phyloP scores from a whole-genome alignment of 2,888 invertebrate species.

The Achlya flavicornis region DNA sequence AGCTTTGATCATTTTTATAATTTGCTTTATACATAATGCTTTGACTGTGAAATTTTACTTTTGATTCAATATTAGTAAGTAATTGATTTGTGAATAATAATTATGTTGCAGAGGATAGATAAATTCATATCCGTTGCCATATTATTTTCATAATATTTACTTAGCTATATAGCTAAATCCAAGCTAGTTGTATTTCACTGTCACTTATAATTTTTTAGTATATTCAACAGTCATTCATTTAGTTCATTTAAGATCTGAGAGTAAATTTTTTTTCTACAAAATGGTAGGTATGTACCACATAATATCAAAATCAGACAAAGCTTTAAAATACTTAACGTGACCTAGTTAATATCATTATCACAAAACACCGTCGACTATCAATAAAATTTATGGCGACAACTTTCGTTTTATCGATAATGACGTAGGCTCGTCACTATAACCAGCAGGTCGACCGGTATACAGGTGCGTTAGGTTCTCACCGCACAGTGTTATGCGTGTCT shows the following conservation, averaged over 20 bases:
- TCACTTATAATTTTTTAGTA: too few relatives aligned
- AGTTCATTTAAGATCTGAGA: too few relatives aligned
- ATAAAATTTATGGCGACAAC: constrained; percentile 4
- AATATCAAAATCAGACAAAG: neutral
- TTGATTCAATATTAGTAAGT: too few relatives aligned
- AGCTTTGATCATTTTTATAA: neutral
- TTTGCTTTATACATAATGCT: neutral
- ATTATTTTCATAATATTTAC: too few relatives aligned
- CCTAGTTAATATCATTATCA: constrained; percentile 9
- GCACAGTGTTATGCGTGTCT: constrained; percentile 34
- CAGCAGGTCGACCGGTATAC: constrained; percentile 68
- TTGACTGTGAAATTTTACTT: neutral
- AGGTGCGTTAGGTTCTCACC: constrained; percentile 81
- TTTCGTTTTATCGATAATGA: constrained; percentile 20
- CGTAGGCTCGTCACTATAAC: constrained; percentile 48
- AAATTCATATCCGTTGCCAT: too few relatives aligned
- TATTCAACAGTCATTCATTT: too few relatives aligned
- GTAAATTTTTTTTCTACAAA: neutral
- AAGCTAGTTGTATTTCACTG: too few relatives aligned
- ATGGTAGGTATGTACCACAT: neutral
- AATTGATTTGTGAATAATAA: too few relatives aligned
- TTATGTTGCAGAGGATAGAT: too few relatives aligned
- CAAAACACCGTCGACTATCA: constrained; percentile 8
- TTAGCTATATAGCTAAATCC: too few relatives aligned
- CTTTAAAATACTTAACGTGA: neutral